These are phyloP conservation scores for Vollenhovia emeryi DNA, from an alignment of 1,140 invertebrate genomes.

Conservation along the genomic window DNA sequence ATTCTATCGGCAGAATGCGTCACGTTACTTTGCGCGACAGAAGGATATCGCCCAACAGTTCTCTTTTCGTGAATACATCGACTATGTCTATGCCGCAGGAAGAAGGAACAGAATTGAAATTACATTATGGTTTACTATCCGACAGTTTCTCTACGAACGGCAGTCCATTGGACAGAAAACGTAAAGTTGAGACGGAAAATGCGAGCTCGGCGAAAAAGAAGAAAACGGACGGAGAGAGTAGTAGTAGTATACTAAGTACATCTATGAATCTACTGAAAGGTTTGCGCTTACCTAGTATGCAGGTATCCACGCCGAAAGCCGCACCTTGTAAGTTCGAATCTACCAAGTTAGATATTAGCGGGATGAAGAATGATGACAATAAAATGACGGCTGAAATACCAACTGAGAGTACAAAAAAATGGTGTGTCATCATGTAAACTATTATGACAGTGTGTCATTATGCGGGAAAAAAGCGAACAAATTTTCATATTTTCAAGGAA, in stretches of 20 bases:
- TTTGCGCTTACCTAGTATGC: slow-evolving; percentile 67
- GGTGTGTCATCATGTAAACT: slow-evolving; percentile 81
- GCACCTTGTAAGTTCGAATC: slow-evolving; percentile 71
- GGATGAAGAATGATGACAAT: slow-evolving; percentile 50
- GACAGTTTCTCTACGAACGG: slow-evolving; percentile 64
- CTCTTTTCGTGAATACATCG: slow-evolving; percentile 79
- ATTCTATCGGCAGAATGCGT: slow-evolving; percentile 75
- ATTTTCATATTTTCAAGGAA: slow-evolving; percentile 49
- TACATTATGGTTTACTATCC: slow-evolving; percentile 68
- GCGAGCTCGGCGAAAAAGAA: slow-evolving; percentile 70
- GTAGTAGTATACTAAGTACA: slow-evolving; percentile 71
- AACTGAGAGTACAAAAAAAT: slow-evolving; percentile 72
- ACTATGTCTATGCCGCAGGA: slow-evolving; percentile 68
- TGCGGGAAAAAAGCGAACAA: background rate
- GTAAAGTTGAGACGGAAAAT: slow-evolving; percentile 68
- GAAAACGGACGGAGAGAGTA: slow-evolving; percentile 68
- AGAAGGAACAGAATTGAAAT: slow-evolving; percentile 67
- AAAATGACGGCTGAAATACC: slow-evolving; percentile 20
- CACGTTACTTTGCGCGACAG: slow-evolving; percentile 75
- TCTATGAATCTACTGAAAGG: slow-evolving; percentile 74
- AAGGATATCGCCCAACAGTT: slow-evolving; percentile 78
- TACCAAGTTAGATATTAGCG: slow-evolving; percentile 66
- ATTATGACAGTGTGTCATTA: slow-evolving; percentile 6
- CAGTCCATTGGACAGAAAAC: slow-evolving; percentile 73
- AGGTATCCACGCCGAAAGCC: slow-evolving; percentile 74